Base-by-base conservation (phyloP, 2,113 vertebrate genomes). In the Caracal caracal region DNA sequence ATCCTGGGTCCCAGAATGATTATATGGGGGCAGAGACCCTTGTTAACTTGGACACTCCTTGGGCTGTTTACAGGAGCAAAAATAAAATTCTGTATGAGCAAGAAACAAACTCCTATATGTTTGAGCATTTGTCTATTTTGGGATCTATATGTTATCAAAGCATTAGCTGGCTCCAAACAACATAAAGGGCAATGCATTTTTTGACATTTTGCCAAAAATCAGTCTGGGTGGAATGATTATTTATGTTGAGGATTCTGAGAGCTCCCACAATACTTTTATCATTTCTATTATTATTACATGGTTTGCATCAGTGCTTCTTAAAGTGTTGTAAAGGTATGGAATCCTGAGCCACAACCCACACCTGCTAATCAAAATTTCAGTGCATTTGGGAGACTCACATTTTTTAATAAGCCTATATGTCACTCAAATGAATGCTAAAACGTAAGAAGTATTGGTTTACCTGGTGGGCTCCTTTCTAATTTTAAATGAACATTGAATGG, bases 151-250 rank as follows among this genome's bases (percentile, higher is more conserved):
- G 24, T 91, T 90, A 20, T 91, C 87, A 94, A 92, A 92, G 49
- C 13, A 35, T 75, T 47, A 90, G 35, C 51, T 90, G 70, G 83
- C 33, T 95, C 3, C 3, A 92, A 84, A 19, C 53, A 87, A 93
- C 43, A 76, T 47, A 86, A 94, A 95, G 47, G 49, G 22, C 28
- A 89, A 95, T 33, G 37, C 5, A 71, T 68, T 94, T 93, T 81
- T 93, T 95, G 84, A 89, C 53, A 89, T 56, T 85, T 93, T 94
- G 83, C 73, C 83, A 83, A 84, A 94, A 95, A 88, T 65, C 35
- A 93, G n/a, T 47, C 61, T 81, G 15, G 19, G 68, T 89, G 10
- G 35, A 96, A 92, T 65, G 56, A 95, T 93, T 88, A 93, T 96
- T 96, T 93, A 95, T 22, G 16, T 3, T 88, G 59, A 94, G 40